These are phyloP conservation scores for Platycheirus albimanus DNA, from an alignment of 2,888 invertebrate genomes.

Conservation along the genomic window DNA sequence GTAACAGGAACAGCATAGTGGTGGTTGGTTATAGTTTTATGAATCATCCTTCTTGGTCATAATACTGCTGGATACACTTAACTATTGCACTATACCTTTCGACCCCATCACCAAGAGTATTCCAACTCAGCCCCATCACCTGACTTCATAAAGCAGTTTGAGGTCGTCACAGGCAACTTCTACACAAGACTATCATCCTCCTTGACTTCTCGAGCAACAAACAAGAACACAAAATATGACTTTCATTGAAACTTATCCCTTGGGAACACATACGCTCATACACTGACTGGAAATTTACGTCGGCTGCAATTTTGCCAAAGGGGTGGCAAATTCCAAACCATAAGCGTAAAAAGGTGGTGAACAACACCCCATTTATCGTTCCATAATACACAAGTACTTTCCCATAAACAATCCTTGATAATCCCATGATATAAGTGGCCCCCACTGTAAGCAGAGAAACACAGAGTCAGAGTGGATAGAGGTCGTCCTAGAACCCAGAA, in stretches of 20 bases:
- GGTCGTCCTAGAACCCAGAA: constrained; percentile 24
- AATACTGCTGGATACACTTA: constrained; percentile 41
- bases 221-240: constrained; percentile 64
- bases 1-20: background rate
- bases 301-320: constrained; percentile 59
- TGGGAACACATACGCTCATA: constrained; percentile 18
- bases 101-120: constrained; percentile 7
- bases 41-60: constrained; percentile 46
- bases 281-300: background rate
- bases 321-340: constrained; percentile 44
- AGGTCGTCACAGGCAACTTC: constrained; percentile 36
- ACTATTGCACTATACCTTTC: constrained; percentile 26
- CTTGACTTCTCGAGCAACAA: constrained; percentile 42
- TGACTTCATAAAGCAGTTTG: constrained; percentile 60
- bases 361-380: constrained; percentile 44
- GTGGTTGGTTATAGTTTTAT: constrained; percentile 55
- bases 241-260: constrained; percentile 72
- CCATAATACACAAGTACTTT: constrained; percentile 36
- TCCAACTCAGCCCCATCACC: background rate
- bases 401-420: constrained; percentile 71
- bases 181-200: constrained; percentile 16
- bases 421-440: constrained; percentile 68
- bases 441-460: background rate
- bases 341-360: constrained; percentile 5
- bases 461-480: too few species aligned